Conservation (phyloP, 1,140 invertebrate species). For the Calliphora vicina region DNA sequence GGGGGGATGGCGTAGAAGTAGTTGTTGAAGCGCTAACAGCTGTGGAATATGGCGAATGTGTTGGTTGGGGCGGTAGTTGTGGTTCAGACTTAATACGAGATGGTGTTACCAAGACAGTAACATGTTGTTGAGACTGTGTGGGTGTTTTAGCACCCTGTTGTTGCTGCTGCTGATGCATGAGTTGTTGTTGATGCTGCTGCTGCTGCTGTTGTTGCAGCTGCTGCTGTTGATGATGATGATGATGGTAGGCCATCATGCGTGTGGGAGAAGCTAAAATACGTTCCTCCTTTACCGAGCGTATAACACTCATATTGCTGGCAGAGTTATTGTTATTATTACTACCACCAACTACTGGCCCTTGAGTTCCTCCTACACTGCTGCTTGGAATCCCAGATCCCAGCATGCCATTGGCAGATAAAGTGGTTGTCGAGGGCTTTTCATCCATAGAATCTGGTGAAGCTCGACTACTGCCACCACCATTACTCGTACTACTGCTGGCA, state of each 20-base stretch:
- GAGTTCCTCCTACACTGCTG: neutral
- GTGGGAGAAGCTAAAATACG: constrained; percentile 55
- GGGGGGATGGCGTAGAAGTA: constrained; percentile 53
- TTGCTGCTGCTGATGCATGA: constrained; percentile 37
- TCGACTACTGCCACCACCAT: constrained; percentile 54
- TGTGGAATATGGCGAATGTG: constrained; percentile 45
- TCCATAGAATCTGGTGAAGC: constrained; percentile 60
- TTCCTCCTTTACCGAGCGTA: constrained; percentile 60
- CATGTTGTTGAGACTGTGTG: constrained; percentile 51
- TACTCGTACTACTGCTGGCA: constrained; percentile 48
- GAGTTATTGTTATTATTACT: constrained; percentile 25
- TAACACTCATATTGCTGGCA: constrained; percentile 55
- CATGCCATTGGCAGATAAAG: constrained; percentile 50
- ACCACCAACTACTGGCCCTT: neutral
- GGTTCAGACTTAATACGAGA: constrained; percentile 61
- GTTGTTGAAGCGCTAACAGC: constrained; percentile 45
- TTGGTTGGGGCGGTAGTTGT: constrained; percentile 58
- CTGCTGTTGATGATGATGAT: constrained; percentile 45
- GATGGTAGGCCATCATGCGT: constrained; percentile 57
- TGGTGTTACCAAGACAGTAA: constrained; percentile 61
- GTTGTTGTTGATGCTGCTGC: constrained; percentile 44
- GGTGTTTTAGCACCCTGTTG: constrained; percentile 34
- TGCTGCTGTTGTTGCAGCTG: constrained; percentile 45
- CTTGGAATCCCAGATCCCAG: constrained; percentile 7
- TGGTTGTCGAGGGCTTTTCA: constrained; percentile 56